A percentile compares a stretch with the other conserved stretches of the same genome.
phyloP scores from a whole-genome alignment of 92 coral and sea anemone species.

The Porites rus region DNA sequence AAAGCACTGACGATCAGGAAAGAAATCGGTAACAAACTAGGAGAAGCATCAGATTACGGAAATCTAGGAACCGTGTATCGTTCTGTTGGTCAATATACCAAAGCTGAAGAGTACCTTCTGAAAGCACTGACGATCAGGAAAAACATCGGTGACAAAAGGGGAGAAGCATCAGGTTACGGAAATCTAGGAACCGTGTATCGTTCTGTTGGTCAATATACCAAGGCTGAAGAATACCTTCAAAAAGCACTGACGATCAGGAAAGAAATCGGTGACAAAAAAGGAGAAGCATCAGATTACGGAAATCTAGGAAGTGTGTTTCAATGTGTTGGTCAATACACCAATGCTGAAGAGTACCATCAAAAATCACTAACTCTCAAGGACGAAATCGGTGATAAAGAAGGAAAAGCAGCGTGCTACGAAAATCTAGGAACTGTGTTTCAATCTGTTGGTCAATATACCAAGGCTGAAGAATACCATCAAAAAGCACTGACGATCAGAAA shows the following conservation, averaged over 20 bases:
- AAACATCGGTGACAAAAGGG: no score
- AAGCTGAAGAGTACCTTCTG: background rate
- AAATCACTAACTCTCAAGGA: background rate
- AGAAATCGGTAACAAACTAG: background rate
- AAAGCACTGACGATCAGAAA: no score
- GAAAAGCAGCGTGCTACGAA: no score
- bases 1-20: no score
- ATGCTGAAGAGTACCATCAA: background rate
- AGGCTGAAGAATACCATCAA: no score
- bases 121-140: no score
- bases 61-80: background rate
- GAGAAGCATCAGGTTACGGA: no score
- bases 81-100: background rate
- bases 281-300: background rate
- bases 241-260: background rate
- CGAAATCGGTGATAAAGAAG: background rate
- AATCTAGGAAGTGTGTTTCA: background rate
- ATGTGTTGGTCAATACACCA: background rate
- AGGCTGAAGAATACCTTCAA: background rate
- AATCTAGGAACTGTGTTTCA: no score
- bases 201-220: no score
- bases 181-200: no score
- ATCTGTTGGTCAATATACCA: no score
- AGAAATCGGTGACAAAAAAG: background rate
- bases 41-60: background rate